These are phyloP conservation scores for Lutjanus argentimaculatus DNA, from an alignment of 2,797 vertebrate species.

Conservation along the genomic window DNA sequence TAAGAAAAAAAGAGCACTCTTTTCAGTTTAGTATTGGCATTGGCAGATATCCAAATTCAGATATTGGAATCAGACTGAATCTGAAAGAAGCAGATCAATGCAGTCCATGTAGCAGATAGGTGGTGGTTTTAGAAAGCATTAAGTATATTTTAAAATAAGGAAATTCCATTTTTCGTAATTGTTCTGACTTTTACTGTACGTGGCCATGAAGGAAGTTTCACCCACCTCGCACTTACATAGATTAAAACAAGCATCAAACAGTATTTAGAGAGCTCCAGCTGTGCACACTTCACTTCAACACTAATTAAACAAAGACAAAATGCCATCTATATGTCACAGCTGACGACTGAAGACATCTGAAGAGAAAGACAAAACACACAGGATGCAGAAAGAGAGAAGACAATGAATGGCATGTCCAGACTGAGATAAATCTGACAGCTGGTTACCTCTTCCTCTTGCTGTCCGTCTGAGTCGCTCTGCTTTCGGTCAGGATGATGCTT, in stretches of 20 bases:
- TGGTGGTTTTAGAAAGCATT: conserved; percentile 14
- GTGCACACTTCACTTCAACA: conserved; percentile 13
- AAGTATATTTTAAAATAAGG: not conserved
- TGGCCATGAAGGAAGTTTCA: not conserved
- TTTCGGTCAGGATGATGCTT: conserved; percentile 91
- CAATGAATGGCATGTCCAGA: conserved; percentile 26
- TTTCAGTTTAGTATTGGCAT: too few relatives aligned
- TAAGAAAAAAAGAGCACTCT: too few relatives aligned
- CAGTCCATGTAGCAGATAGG: not conserved
- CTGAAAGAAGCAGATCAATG: too few relatives aligned
- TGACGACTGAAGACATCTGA: conserved; percentile 26
- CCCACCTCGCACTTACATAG: not conserved
- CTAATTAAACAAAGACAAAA: conserved; percentile 17
- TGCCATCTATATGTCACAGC: not conserved
- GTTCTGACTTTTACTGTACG: not conserved
- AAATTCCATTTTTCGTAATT: conserved; percentile 10
- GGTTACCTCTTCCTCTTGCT: conserved; percentile 90
- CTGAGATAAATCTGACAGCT: conserved; percentile 50
- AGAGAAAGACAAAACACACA: conserved; percentile 47
- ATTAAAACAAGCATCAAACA: conserved; percentile 29
- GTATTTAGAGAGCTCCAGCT: conserved; percentile 11
- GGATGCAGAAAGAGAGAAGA: conserved; percentile 48
- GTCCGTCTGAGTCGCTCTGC: conserved; percentile 80
- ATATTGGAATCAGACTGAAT: too few relatives aligned
- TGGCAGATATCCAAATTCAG: too few relatives aligned